phyloP scores from a whole-genome alignment of 2,888 invertebrate species.

The Heterodera filipjevi region DNA sequence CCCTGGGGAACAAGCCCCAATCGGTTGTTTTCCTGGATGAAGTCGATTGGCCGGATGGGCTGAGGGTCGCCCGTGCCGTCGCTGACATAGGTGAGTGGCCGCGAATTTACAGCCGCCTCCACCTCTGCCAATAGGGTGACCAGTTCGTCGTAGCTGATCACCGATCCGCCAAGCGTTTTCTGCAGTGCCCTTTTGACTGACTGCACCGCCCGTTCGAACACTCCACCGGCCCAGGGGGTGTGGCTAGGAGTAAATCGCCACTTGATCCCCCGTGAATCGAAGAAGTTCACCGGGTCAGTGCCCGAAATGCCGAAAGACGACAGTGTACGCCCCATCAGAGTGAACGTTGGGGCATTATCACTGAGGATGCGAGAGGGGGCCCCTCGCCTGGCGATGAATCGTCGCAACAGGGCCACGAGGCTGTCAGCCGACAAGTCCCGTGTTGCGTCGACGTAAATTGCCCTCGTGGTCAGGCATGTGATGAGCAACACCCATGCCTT shows the following conservation, averaged over 20 bases:
- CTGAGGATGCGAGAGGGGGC: slow-evolving; percentile 52
- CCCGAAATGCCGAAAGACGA: background rate
- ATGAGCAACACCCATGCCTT: slow-evolving; percentile 24
- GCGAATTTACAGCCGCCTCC: slow-evolving; percentile 30
- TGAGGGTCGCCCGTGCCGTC: background rate
- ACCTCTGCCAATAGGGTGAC: slow-evolving; percentile 16
- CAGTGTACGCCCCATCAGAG: background rate
- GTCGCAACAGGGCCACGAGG: background rate
- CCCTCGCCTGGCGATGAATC: slow-evolving; percentile 56
- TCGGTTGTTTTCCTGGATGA: slow-evolving; percentile 2
- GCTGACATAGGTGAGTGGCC: slow-evolving; percentile 17
- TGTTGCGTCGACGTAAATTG: slow-evolving; percentile 16
- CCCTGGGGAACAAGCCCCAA: background rate
- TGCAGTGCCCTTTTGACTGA: slow-evolving; percentile 1
- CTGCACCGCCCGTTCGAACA: slow-evolving; percentile 21
- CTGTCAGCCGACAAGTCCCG: background rate
- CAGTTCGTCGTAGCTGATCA: slow-evolving; percentile 2
- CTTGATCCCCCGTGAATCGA: background rate
- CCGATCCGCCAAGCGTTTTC: background rate
- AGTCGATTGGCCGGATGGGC: slow-evolving; percentile 24
- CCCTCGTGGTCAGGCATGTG: slow-evolving; percentile 17
- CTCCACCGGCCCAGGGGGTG: slow-evolving; percentile 27
- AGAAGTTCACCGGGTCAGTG: background rate
- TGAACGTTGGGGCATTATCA: slow-evolving; percentile 38
- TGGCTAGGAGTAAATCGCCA: slow-evolving; percentile 16